Base-by-base conservation (phyloP, 2,113 vertebrate species). In the Amazona vittata region DNA sequence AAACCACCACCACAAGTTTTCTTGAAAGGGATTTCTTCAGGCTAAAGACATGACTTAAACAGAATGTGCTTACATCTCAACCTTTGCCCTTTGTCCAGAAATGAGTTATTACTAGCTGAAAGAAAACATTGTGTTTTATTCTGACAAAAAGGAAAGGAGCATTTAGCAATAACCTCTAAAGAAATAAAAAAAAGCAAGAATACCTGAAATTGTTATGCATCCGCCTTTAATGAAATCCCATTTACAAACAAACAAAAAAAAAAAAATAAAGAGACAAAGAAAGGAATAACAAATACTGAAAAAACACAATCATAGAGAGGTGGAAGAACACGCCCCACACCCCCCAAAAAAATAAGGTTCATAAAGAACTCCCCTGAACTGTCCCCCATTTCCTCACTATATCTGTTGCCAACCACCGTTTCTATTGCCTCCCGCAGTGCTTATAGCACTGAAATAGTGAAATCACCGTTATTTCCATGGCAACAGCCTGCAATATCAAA, bases 401-500 rank as follows among this genome's bases (percentile, higher is more conserved):
- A 63, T 86, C 84, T 85, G 28, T 91, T 89, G 70, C 83, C 86
- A 89, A 83, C 74, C 80, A 94, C 94, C 71, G 95, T 80, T 84
- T 79, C 84, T 69, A 63, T 73, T 92, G 76, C 71, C 89, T 91
- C 96, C 83, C 67, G 69, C 86, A 94, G 83, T 49, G 80, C 69
- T 87, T 97, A 57, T 79, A 96, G 87, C 83, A 85, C 76, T 60
- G 75, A 95, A 96, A 94, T 95, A 90, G 89, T 60, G 79, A 96
- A 92, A 91, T 93, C 95, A 93, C 94, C 94, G 96, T 95, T 94
- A 97, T 97, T 98, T 96, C 97, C 96, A 97, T 97, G 93, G 96
- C 93, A 98, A 97, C 93, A 94, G 90, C 74, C 92, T 83, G 94
- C 91, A 95, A 91, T 94, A 96, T 96, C 83, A 96, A 86, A 96